Conservation (phyloP, 2,888 invertebrate species). For the Cheilosia variabilis region DNA sequence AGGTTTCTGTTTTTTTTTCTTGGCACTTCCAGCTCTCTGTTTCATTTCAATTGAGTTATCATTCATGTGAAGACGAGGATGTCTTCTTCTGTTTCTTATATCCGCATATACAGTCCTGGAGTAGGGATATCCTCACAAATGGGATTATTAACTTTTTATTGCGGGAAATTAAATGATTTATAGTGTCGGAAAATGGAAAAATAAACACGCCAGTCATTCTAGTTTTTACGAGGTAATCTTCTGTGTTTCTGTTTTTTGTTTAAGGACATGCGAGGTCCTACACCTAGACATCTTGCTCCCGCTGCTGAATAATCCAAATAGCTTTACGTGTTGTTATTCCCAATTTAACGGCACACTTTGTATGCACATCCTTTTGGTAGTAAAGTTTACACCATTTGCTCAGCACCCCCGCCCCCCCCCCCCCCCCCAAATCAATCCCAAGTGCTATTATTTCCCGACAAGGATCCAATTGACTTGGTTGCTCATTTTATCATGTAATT, state of each 20-base stretch:
- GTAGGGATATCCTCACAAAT: conserved; percentile 49
- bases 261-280: conserved; percentile 29
- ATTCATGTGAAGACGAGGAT: conserved; percentile 41
- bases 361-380: conserved; percentile 13
- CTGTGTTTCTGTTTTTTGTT: conserved; percentile 29
- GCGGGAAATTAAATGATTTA: conserved; percentile 56
- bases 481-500: conserved; percentile 3
- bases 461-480: conserved; percentile 31
- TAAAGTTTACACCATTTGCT: conserved; percentile 28
- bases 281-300: background rate
- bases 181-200: conserved; percentile 27
- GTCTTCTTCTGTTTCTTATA: background rate
- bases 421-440: conserved; percentile 3
- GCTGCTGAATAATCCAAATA: conserved; percentile 16
- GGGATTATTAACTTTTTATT: conserved; percentile 60
- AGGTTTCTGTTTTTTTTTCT: conserved; percentile 19
- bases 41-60: conserved; percentile 60
- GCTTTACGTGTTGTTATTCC: conserved; percentile 26
- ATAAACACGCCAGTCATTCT: conserved; percentile 42
- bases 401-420: background rate
- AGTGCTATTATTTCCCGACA: conserved; percentile 6
- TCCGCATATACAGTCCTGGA: background rate
- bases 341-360: conserved; percentile 12
- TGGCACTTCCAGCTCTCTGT: conserved; percentile 6
- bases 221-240: conserved; percentile 29